Percentiles rank a stretch among this genome's conserved stretches.
Evolutionary conservation across 2,113 vertebrate genomes (phyloP).

Genomic region (Takifugu flavidus): DNA sequence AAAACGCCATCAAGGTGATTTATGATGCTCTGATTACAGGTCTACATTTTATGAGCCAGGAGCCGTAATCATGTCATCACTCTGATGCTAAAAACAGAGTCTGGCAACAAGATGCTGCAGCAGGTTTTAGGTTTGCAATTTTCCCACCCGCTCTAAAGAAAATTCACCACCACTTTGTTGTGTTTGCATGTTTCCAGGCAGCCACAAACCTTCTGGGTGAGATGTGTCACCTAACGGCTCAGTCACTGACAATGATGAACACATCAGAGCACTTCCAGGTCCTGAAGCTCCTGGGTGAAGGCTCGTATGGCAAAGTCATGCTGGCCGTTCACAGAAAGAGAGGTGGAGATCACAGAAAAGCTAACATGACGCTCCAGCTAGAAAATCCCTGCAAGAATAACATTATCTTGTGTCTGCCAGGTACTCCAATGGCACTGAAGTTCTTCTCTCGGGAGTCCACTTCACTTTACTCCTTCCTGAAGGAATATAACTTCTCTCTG

Average conservation of each 20-base stretch:
- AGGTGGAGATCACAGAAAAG: conserved; percentile 56
- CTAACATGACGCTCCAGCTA: too few relatives aligned
- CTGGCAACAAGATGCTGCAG: background rate
- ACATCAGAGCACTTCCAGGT: conserved; percentile 76
- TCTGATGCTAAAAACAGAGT: background rate
- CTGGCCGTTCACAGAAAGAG: conserved; percentile 77
- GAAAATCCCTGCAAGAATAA: rapidly evolving
- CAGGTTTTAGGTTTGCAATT: background rate
- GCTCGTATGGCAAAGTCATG: conserved; percentile 83
- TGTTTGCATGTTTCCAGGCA: conserved; percentile 40
- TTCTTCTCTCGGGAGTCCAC: conserved; percentile 77
- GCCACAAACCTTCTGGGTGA: conserved; percentile 73
- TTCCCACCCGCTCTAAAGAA: background rate
- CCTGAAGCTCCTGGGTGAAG: conserved; percentile 80
- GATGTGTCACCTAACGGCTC: conserved; percentile 75
- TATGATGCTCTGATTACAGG: too few relatives aligned
- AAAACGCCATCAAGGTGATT: too few relatives aligned
- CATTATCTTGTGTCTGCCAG: conserved; percentile 32
- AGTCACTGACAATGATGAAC: conserved; percentile 66
- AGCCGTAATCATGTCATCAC: background rate
- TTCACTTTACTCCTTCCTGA: conserved; percentile 74
- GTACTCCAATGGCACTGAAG: conserved; percentile 82
- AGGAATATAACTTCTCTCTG: conserved; percentile 84
- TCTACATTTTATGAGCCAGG: background rate
- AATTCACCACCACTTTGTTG: background rate